phyloP scores from a whole-genome alignment of 1,140 invertebrate species.

The Armadillidium nasatum region DNA sequence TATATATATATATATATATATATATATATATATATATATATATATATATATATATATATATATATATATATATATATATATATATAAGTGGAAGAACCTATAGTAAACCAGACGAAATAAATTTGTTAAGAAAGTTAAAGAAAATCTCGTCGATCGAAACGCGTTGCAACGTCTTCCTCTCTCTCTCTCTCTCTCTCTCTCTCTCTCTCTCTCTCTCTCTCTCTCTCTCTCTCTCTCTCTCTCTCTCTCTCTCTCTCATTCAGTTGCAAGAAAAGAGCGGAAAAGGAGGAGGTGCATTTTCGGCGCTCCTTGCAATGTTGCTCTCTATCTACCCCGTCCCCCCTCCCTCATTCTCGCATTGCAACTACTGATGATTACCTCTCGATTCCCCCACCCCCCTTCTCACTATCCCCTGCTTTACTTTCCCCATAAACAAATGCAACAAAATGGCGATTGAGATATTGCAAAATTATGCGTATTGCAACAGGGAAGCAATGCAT shows the following conservation, averaged over 20 bases:
- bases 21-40: too few species aligned
- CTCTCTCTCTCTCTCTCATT: neutral
- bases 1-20: too few species aligned
- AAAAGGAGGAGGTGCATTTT: neutral
- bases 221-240: slow-evolving; percentile 11
- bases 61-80: too few species aligned
- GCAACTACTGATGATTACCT: neutral
- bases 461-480: slow-evolving; percentile 2
- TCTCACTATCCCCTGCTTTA: neutral
- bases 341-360: neutral
- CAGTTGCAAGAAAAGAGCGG: neutral
- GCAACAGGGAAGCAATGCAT: neutral
- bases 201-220: slow-evolving; percentile 11
- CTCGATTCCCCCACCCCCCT: neutral
- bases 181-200: slow-evolving; percentile 6
- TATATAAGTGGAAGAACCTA: too few species aligned
- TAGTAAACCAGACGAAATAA: too few species aligned
- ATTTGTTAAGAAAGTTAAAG: too few species aligned
- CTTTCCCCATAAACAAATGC: neutral
- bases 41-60: too few species aligned
- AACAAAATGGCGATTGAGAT: neutral
- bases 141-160: too few species aligned
- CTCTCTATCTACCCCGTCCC: neutral
- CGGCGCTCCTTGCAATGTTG: neutral
- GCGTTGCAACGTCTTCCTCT: neutral